These are phyloP conservation scores for Actinia equina DNA, from an alignment of 64 coral and sea anemone species.

Conservation along the genomic window DNA sequence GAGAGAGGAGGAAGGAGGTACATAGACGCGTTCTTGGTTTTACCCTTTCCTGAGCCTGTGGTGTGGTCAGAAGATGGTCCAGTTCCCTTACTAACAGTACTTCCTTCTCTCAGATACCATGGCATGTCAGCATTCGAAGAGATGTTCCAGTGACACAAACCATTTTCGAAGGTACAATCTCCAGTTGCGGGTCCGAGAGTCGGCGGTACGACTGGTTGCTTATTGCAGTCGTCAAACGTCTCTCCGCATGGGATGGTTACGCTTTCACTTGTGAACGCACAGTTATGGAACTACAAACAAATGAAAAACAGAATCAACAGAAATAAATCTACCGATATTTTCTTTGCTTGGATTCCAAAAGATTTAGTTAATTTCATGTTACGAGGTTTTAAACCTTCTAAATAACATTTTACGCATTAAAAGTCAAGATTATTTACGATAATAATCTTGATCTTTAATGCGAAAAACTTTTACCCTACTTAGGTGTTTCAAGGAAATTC, in stretches of 20 bases:
- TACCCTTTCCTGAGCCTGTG: constrained; percentile 48
- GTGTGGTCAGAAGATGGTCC: constrained; percentile 69
- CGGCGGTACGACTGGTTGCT: constrained; percentile 43
- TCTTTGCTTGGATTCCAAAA: too few relatives aligned
- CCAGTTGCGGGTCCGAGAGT: constrained; percentile 56
- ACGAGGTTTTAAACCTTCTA: too few relatives aligned
- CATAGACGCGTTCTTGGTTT: not conserved
- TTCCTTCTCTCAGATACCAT: constrained; percentile 67
- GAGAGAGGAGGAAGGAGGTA: not conserved
- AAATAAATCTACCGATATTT: too few relatives aligned
- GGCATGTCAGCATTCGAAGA: constrained; percentile 73
- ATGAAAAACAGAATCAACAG: not conserved
- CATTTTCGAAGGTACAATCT: constrained; percentile 62
- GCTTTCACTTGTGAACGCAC: constrained; percentile 25
- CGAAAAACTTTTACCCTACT: too few relatives aligned
- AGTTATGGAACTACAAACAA: constrained; percentile 35
- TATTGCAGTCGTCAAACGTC: constrained; percentile 49
- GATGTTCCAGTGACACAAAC: constrained; percentile 81
- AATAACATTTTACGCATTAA: too few relatives aligned
- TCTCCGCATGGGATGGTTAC: constrained; percentile 46
- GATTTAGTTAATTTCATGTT: too few relatives aligned
- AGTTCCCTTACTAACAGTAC: constrained; percentile 37
- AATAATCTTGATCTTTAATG: too few relatives aligned
- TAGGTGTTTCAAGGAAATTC: too few relatives aligned
- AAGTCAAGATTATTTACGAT: too few relatives aligned